phyloP scores from a whole-genome alignment of 2,797 vertebrate species.

The Poeciliopsis turneri region DNA sequence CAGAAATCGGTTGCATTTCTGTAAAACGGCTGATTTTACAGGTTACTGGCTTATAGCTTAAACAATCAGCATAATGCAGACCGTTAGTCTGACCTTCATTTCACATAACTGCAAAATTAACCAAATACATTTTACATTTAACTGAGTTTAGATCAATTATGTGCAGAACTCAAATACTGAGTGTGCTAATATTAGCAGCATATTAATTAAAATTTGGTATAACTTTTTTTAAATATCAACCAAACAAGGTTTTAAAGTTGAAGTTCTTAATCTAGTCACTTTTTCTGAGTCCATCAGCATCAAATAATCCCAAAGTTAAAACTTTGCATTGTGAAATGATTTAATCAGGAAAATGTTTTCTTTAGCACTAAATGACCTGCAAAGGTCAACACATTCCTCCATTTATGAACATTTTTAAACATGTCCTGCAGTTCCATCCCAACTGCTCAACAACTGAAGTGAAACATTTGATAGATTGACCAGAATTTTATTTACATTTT shows the following conservation, averaged over 20 bases:
- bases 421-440: background rate
- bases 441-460: background rate
- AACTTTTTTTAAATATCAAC: background rate
- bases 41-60: background rate
- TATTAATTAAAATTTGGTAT: background rate
- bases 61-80: background rate
- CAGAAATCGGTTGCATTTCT: background rate
- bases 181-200: background rate
- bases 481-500: background rate
- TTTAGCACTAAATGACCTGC: background rate
- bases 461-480: background rate
- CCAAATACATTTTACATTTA: background rate
- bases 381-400: too few relatives aligned
- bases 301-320: background rate
- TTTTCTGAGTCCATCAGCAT: background rate
- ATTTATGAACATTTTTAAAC: background rate
- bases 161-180: background rate
- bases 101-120: background rate
- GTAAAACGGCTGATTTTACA: background rate
- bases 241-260: too few relatives aligned
- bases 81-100: background rate
- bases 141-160: background rate
- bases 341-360: background rate
- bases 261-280: too few relatives aligned
- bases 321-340: background rate